Base-by-base conservation (phyloP, 2,888 invertebrate genomes). In the Agelastica alni region DNA sequence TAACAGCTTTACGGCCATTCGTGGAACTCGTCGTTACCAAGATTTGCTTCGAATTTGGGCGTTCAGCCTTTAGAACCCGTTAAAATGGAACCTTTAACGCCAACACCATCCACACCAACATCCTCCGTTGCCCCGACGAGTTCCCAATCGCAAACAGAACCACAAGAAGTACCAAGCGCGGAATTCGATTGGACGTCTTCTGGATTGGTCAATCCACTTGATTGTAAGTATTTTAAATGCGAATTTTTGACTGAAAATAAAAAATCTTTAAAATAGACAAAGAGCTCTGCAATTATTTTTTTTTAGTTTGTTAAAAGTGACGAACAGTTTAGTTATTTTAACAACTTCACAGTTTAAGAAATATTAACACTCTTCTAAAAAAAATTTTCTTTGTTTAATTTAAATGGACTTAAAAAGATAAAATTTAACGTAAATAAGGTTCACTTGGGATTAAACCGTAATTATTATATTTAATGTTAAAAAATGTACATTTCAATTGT, bases 11-110 rank as follows among this genome's bases (percentile, higher is more conserved):
- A 87, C 79, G 91, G 90, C 42, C 87, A 89, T 46, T 85, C 89
- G 72, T 91, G 91, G 89, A 89, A 88, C 74, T 82, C 81, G 69
- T 82, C 85, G 51, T 86, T 91, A 81, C 94, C 94, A 39, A 85
- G 86, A 75, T 94, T 89, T 80, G 93, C 93, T 31, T 87, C 90
- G n/a, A 91, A 91, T 74, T 80, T 94, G 58, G 87, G 89, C 62
- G 82, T 85, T 62, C 85, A 86, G 60, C 91, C 91, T 1, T 77
- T 92, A 16, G 88, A 91, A 72, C 91, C 92, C 3, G 81, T 88
- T 53, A 90, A 88, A 76, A 79, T 85, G 4, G 75, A 75, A 59
- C 73, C 65, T 14, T 36, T 62, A 28, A 49, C 67, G 13, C 66
- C 68, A 12, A 42, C 42, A 10, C 30, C 47, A 42, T 18, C 60